Conservation (phyloP, 2,797 vertebrate genomes). For the Steatocranus sp. region DNA sequence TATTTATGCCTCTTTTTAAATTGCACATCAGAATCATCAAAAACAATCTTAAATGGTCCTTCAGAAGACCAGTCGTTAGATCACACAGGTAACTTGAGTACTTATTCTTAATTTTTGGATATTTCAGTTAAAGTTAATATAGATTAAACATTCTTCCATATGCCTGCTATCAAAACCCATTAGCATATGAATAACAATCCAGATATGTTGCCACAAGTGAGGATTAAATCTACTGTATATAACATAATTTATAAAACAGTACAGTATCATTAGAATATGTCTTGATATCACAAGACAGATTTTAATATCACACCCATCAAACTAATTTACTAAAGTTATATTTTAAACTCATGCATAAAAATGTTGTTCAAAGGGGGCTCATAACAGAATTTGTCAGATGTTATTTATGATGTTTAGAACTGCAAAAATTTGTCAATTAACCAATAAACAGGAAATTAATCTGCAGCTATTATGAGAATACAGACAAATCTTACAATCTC, state of each 20-base stretch:
- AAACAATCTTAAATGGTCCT: not conserved
- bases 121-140: not conserved
- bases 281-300: not conserved
- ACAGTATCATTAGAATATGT: not conserved
- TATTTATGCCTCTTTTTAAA: not conserved
- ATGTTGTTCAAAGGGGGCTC: not conserved
- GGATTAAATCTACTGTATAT: not conserved
- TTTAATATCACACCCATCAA: not conserved
- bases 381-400: not conserved
- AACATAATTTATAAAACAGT: not conserved
- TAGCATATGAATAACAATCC: not conserved
- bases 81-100: not conserved
- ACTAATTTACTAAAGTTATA: not conserved
- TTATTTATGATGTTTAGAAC: not conserved
- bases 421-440: not conserved
- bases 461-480: not conserved
- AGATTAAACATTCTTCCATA: not conserved
- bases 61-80: not conserved
- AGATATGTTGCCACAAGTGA: not conserved
- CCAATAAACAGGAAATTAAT: not conserved
- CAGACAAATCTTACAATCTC: not conserved
- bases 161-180: not conserved
- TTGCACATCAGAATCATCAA: not conserved
- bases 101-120: not conserved
- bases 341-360: not conserved